phyloP scores from a whole-genome alignment of 2,888 invertebrate genomes.

The Dynastes maya region DNA sequence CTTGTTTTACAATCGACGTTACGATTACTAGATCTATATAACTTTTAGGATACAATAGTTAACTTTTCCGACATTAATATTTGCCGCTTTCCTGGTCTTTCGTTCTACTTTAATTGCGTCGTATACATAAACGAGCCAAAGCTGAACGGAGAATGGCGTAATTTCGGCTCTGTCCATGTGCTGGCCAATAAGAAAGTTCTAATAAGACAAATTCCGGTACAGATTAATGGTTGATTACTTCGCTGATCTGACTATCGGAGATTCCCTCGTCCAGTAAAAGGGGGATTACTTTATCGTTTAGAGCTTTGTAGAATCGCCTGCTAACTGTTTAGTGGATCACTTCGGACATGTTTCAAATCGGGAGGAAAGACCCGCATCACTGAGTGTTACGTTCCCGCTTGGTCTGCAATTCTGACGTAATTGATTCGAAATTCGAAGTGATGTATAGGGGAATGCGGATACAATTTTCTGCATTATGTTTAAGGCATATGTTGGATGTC shows the following conservation, averaged over 20 bases:
- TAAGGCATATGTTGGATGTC: too few relatives aligned
- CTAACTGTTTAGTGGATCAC: constrained; percentile 66
- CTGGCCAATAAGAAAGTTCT: constrained; percentile 51
- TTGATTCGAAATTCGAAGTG: constrained; percentile 52
- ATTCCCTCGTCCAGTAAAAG: constrained; percentile 54
- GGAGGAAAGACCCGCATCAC: constrained; percentile 38
- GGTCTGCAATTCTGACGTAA: constrained; percentile 54
- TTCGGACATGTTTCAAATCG: constrained; percentile 61
- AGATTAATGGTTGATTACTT: constrained; percentile 54
- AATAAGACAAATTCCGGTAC: constrained; percentile 53
- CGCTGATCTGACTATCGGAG: constrained; percentile 53
- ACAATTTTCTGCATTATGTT: too few relatives aligned
- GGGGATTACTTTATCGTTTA: constrained; percentile 67
- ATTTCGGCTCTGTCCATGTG: constrained; percentile 36
- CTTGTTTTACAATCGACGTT: constrained; percentile 33
- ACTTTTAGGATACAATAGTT: neutral
- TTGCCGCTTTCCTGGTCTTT: constrained; percentile 21
- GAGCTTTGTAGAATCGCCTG: constrained; percentile 67
- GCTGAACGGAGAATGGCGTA: constrained; percentile 30
- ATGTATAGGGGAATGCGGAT: constrained; percentile 2
- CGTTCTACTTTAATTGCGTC: constrained; percentile 32
- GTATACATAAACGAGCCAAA: constrained; percentile 27
- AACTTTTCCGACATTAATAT: constrained; percentile 39
- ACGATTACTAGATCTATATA: constrained; percentile 21
- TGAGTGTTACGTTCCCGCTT: constrained; percentile 54